phyloP scores from a whole-genome alignment of 2,113 vertebrate species.

The Nycticryphes semicollaris region DNA sequence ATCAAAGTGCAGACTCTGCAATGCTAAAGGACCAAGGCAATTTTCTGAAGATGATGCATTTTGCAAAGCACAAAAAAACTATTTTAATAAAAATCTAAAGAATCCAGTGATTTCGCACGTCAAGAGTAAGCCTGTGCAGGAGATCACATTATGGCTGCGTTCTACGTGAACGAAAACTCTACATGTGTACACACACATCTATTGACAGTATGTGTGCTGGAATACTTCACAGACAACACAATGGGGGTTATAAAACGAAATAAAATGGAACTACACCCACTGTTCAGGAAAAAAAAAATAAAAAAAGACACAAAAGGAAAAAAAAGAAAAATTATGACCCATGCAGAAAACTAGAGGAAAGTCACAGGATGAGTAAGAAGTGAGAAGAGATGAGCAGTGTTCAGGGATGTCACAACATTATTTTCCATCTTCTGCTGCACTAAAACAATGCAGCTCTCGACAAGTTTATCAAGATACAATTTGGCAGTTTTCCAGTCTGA shows the following conservation, averaged over 20 bases:
- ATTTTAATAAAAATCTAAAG: constrained; percentile 15
- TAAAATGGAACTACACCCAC: constrained; percentile 60
- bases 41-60: not conserved
- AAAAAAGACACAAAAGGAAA: constrained; percentile 47
- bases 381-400: constrained; percentile 56
- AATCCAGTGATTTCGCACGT: not conserved
- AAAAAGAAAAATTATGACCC: constrained; percentile 45
- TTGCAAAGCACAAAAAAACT: constrained; percentile 7
- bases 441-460: constrained; percentile 43
- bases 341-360: constrained; percentile 71
- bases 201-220: constrained; percentile 45
- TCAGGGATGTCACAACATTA: constrained; percentile 84
- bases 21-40: not conserved
- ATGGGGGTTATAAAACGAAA: constrained; percentile 20
- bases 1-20: not conserved
- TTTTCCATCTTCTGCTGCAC: constrained; percentile 70
- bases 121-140: not conserved
- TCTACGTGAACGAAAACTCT: not conserved
- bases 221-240: constrained; percentile 55
- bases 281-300: constrained; percentile 3
- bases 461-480: not conserved
- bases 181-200: constrained; percentile 33
- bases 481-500: constrained; percentile 3
- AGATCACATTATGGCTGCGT: not conserved
- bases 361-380: constrained; percentile 63